A percentile compares a stretch with the other conserved stretches of the same genome.
Conservation (phyloP, 2,113 vertebrate genomes). For the Pantherophis guttatus region DNA sequence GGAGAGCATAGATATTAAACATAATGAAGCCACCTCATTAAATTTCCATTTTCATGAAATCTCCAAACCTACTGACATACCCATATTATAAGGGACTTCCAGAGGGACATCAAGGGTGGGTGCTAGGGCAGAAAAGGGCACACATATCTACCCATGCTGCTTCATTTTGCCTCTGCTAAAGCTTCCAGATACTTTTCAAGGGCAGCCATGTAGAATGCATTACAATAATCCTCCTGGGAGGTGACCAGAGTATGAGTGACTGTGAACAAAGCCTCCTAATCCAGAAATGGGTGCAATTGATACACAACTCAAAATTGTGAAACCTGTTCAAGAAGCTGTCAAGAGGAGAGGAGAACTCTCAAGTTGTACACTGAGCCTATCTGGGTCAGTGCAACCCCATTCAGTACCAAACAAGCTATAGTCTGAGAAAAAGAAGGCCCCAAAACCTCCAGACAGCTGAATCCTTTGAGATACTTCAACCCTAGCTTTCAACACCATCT, state of each 20-base stretch:
- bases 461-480: background rate
- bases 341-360: too few species aligned
- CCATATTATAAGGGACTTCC: background rate
- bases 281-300: background rate
- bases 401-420: too few species aligned
- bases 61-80: background rate
- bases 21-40: background rate
- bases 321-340: too few species aligned
- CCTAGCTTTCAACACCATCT: background rate
- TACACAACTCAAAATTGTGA: too few species aligned
- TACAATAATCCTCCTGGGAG: background rate
- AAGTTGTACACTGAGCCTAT: too few species aligned
- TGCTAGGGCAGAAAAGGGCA: background rate
- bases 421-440: too few species aligned
- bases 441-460: background rate
- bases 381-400: too few species aligned
- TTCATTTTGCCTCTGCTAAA: background rate
- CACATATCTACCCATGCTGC: background rate
- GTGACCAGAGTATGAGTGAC: background rate
- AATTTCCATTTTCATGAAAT: background rate
- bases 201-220: background rate
- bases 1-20: background rate
- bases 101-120: background rate
- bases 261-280: background rate
- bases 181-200: background rate